Evolutionary conservation across 1,140 invertebrate genomes (phyloP).

Genomic region (Callitettix versicolor): DNA sequence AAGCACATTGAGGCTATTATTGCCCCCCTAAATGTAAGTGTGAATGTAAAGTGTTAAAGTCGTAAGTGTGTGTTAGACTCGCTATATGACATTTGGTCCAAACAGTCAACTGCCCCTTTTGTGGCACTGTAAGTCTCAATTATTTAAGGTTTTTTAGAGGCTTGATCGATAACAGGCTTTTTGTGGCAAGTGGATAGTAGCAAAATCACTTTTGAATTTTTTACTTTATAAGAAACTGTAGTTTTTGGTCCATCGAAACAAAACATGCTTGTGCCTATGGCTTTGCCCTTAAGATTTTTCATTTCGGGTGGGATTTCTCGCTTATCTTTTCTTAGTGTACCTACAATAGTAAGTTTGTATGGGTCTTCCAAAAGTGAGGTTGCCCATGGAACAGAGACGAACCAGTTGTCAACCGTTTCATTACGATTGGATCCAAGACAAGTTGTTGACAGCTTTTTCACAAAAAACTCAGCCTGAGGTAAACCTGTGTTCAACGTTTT

Average conservation of each 20-base stretch:
- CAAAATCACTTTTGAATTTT: not conserved
- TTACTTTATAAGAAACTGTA: not conserved
- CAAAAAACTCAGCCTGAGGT: conserved; percentile 16
- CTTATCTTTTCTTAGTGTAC: conserved; percentile 18
- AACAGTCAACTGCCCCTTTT: conserved; percentile 25
- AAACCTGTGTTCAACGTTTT: conserved; percentile 21
- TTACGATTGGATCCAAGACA: conserved; percentile 26
- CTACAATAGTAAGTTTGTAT: conserved; percentile 16
- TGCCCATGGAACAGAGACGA: conserved; percentile 22
- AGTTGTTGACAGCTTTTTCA: conserved; percentile 23
- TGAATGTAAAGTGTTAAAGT: too few relatives aligned
- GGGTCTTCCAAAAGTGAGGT: conserved; percentile 26
- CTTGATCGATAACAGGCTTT: not conserved
- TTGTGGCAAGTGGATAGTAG: not conserved
- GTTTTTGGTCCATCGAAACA: conserved; percentile 5
- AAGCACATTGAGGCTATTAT: too few relatives aligned
- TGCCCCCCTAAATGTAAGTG: too few relatives aligned
- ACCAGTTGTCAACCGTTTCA: conserved; percentile 30
- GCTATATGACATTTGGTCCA: too few relatives aligned
- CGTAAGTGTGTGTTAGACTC: too few relatives aligned
- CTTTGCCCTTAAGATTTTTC: conserved; percentile 10
- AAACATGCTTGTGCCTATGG: not conserved
- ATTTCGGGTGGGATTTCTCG: conserved; percentile 20
- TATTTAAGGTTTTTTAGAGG: conserved; percentile 32
- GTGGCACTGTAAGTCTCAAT: conserved; percentile 34